These are phyloP conservation scores for Dicaeum eximium DNA, from an alignment of 2,113 vertebrate genomes.

Conservation along the genomic window DNA sequence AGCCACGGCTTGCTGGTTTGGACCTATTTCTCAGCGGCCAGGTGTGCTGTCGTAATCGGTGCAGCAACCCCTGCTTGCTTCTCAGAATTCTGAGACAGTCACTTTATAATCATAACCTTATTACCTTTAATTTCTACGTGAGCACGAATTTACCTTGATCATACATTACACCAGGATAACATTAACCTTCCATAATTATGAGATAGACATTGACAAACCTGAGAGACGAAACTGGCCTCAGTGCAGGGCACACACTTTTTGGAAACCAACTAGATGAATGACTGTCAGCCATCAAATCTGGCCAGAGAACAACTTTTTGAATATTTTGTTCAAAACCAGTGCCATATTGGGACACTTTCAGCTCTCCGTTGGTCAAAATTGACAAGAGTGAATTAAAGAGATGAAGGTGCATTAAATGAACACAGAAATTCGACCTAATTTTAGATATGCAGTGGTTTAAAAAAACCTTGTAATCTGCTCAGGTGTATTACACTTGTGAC, in stretches of 20 bases:
- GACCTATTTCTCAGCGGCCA: too few species aligned
- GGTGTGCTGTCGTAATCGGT: too few species aligned
- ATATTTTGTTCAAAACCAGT: not conserved
- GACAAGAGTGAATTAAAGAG: conserved; percentile 7
- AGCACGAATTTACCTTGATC: too few species aligned
- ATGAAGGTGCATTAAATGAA: conserved; percentile 31
- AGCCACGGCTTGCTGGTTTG: too few species aligned
- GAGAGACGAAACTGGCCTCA: not conserved
- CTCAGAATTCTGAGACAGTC: too few species aligned
- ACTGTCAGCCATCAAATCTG: not conserved
- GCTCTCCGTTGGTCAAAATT: not conserved
- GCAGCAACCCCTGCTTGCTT: too few species aligned
- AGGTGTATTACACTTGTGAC: conserved; percentile 32
- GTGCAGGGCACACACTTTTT: rapidly evolving
- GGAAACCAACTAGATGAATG: not conserved
- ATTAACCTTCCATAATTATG: not conserved
- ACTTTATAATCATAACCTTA: too few species aligned
- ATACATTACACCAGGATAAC: not conserved
- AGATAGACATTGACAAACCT: not conserved
- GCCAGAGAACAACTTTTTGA: not conserved
- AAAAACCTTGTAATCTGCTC: conserved; percentile 31
- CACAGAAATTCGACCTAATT: not conserved
- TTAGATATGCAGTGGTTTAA: conserved; percentile 2
- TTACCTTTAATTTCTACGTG: too few species aligned
- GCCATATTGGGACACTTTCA: not conserved